Base-by-base conservation (phyloP, 1,140 invertebrate species). In the Scaptomyza hsui region DNA sequence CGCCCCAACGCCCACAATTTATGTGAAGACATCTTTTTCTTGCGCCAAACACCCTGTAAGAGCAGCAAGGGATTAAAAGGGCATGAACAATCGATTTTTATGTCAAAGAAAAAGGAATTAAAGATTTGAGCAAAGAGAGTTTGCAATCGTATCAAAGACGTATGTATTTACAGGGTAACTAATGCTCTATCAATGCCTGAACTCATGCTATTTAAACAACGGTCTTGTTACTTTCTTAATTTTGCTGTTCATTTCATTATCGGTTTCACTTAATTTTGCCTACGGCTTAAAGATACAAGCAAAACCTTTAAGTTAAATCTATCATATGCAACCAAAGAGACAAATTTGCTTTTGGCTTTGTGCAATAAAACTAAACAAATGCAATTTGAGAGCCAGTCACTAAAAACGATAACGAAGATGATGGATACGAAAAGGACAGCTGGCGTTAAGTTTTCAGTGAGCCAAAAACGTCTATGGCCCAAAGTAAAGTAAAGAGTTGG, bases 361-460 rank as follows among this genome's bases (percentile, higher is more conserved):
- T 53, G 70, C 77, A 83, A 83, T 76, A 88, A 88, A 88, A 86
- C 75, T 70, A 75, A 86, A 83, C 57, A 82, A 88, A 88, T 88
- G 75, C 75, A 88, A 88, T 88, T 88, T 82, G 78, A 89, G 62
- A 82, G 75, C 67, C 67, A 80, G 78, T 52, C 52, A 60, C 57
- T 47, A 65, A 37, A 49, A 48, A 68, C 21, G 29, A 32, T 12
- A 9, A 37, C 32, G 32, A 37, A n/a, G 32, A n/a, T 35, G 48
- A 37, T 32, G 48, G n/a, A 16, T 21, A 21, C 18, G 15, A 19
- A 4, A 24, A n/a, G 44, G 15, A 72, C 68, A 83, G 71, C 73
- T 83, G 53, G 73, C 35, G 45, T 42, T 67, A 65, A 56, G 47
- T 52, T 68, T 37, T 19, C 26, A 6, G 6, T 21, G 9, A 57